phyloP scores from a whole-genome alignment of 30 jellyfish, hydroid and myxozoan species.

The Sanderia malayensis region DNA sequence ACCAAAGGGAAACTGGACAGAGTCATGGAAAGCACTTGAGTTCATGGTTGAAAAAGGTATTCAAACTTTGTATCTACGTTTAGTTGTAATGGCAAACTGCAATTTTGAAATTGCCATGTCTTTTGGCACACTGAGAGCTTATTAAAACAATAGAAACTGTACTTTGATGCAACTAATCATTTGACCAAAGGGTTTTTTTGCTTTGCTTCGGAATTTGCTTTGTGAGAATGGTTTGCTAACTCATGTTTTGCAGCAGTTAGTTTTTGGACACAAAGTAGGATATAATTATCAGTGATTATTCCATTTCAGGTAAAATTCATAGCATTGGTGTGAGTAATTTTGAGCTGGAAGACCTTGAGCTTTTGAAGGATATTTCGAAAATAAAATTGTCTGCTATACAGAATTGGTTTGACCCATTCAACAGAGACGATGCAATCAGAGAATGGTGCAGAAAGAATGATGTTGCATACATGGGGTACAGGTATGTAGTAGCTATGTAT shows the following conservation, averaged over 20 bases:
- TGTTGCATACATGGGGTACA: constrained; percentile 68
- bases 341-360: constrained; percentile 45
- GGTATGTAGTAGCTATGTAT: constrained; percentile 23
- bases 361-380: constrained; percentile 21
- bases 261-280: too few species aligned
- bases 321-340: constrained; percentile 79
- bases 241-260: background rate
- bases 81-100: too few species aligned
- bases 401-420: constrained; percentile 67
- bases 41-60: constrained; percentile 49
- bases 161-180: background rate
- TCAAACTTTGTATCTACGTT: too few species aligned
- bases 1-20: constrained; percentile 70
- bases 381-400: constrained; percentile 52
- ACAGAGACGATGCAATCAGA: constrained; percentile 62
- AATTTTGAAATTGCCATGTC: background rate
- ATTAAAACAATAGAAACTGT: background rate
- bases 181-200: background rate
- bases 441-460: constrained; percentile 57
- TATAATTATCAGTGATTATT: too few species aligned
- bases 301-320: constrained; percentile 54
- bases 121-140: background rate
- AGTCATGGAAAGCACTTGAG: constrained; percentile 76
- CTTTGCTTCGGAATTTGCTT: background rate
- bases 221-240: background rate